Conservation (phyloP, 2,888 invertebrate genomes). For the Harmothoe impar region DNA sequence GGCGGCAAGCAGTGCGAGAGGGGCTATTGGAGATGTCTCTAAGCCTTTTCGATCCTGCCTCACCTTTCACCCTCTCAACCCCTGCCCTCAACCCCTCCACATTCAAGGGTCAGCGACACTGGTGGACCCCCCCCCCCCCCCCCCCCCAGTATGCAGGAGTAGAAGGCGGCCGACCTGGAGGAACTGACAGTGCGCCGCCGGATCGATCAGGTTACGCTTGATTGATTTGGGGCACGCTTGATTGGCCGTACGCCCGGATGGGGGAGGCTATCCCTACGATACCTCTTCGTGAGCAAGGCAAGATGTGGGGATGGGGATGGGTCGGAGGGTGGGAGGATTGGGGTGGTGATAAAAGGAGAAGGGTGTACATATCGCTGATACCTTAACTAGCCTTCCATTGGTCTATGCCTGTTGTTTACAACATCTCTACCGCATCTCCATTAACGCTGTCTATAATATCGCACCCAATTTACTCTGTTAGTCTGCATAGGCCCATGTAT, state of each 20-base stretch:
- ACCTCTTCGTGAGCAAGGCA: constrained; percentile 5
- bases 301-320: too few relatives aligned
- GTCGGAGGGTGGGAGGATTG: not conserved
- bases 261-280: constrained; percentile 27
- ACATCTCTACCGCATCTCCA: too few relatives aligned
- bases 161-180: not conserved
- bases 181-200: not conserved
- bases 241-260: constrained; percentile 2
- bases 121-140: not conserved
- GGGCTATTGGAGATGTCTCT: not conserved
- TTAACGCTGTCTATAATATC: too few relatives aligned
- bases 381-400: too few relatives aligned
- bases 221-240: constrained; percentile 50
- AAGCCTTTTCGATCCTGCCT: not conserved
- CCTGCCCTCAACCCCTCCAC: not conserved
- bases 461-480: too few relatives aligned
- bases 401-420: too few relatives aligned
- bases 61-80: not conserved
- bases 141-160: not conserved
- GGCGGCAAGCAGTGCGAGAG: not conserved
- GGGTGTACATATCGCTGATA: too few relatives aligned
- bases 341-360: not conserved
- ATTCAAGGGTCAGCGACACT: not conserved
- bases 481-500: too few relatives aligned
- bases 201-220: constrained; percentile 34